Conservation (phyloP, 2,797 vertebrate genomes). For the Netta rufina region DNA sequence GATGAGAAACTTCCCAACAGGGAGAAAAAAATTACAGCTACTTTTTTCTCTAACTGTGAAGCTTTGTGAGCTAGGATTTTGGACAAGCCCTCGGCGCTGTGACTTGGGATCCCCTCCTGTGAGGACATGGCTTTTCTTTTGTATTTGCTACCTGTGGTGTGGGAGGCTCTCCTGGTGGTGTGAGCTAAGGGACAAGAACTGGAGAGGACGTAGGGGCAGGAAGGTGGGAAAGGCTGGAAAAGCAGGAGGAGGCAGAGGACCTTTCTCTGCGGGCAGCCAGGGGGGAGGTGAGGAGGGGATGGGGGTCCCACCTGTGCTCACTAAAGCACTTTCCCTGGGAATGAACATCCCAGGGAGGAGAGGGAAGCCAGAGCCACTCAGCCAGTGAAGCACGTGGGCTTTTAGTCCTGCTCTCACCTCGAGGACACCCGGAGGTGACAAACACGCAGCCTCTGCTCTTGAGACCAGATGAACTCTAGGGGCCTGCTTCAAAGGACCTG, state of each 20-base stretch:
- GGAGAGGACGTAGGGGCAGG: not conserved
- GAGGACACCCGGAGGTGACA: not conserved
- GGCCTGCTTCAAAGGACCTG: not conserved
- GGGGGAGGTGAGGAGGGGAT: not conserved
- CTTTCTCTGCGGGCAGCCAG: not conserved
- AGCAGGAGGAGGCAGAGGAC: not conserved
- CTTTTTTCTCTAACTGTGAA: not conserved
- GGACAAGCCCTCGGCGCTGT: rapidly evolving
- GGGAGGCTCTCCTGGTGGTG: not conserved
- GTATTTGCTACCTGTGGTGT: rapidly evolving
- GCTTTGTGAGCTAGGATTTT: not conserved
- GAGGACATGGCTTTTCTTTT: not conserved
- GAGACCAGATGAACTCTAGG: not conserved
- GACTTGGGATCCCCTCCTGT: rapidly evolving
- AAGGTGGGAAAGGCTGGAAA: not conserved
- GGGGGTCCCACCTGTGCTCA: not conserved
- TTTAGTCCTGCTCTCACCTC: not conserved
- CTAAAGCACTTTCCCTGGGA: not conserved
- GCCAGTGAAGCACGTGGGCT: not conserved
- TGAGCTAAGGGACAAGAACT: not conserved
- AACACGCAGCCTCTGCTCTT: not conserved
- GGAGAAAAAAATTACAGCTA: not conserved
- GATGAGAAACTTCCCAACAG: not conserved
- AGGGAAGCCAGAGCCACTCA: not conserved
- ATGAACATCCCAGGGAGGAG: not conserved